These are phyloP conservation scores for Lampris incognitus DNA, from an alignment of 2,113 vertebrate species.

Conservation along the genomic window DNA sequence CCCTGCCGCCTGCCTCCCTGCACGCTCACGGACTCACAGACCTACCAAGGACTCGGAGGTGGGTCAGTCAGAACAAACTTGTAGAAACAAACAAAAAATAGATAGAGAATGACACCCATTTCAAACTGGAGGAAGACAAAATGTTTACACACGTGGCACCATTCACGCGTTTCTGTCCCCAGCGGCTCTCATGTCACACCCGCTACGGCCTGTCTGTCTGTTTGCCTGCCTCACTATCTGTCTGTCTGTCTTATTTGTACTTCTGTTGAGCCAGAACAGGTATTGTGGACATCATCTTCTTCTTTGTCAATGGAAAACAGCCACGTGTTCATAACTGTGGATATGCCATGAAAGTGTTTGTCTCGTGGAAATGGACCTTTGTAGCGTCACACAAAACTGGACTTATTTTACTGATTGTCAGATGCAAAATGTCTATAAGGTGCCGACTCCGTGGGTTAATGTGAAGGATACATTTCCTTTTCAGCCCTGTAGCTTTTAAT, in stretches of 20 bases:
- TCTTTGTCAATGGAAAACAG: slow-evolving; percentile 6
- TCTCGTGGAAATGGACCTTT: slow-evolving; percentile 2
- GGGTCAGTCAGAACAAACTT: slow-evolving; percentile 22
- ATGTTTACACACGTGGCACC: slow-evolving; percentile 71
- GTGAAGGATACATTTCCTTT: background rate
- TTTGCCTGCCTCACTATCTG: background rate
- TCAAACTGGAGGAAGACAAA: slow-evolving; percentile 58
- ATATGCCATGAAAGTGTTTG: slow-evolving; percentile 22
- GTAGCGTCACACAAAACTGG: background rate
- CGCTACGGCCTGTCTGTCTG: background rate
- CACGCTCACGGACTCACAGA: slow-evolving; percentile 40
- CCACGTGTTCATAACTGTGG: slow-evolving; percentile 11
- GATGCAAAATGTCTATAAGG: background rate
- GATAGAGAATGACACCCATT: slow-evolving; percentile 36
- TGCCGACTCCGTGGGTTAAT: background rate
- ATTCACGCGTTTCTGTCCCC: slow-evolving; percentile 44
- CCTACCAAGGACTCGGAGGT: slow-evolving; percentile 42
- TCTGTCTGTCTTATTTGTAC: slow-evolving; percentile 23
- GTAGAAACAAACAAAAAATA: background rate
- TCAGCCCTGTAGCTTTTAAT: slow-evolving; percentile 11
- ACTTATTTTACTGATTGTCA: background rate
- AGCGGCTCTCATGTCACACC: slow-evolving; percentile 21
- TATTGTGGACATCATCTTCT: background rate
- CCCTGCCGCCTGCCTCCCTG: slow-evolving; percentile 43
- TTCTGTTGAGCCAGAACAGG: background rate